A percentile compares a stretch with the other conserved stretches of the same genome.
Conservation (phyloP, 2,797 vertebrate species). For the Nothura maculosa region DNA sequence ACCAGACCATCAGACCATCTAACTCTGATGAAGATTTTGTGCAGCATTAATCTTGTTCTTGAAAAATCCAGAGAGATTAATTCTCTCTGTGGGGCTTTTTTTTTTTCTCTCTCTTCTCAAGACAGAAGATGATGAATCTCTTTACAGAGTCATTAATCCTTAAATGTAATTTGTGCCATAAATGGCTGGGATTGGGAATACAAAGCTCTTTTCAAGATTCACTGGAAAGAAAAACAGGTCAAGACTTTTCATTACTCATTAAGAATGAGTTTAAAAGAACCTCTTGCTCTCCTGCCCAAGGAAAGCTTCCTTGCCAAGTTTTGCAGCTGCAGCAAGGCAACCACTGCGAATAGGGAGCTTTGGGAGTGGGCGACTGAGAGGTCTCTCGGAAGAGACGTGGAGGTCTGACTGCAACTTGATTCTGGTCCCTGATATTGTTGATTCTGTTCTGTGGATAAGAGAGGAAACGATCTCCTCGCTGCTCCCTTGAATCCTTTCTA, state of each 20-base stretch:
- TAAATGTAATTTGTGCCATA: background rate
- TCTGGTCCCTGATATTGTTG: background rate
- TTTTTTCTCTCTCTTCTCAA: background rate
- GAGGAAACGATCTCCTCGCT: background rate
- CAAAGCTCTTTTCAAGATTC: background rate
- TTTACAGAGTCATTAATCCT: background rate
- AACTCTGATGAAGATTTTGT: background rate
- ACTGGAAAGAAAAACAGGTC: background rate
- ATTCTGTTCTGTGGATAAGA: fast-evolving
- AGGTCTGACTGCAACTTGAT: background rate
- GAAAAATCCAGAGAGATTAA: background rate
- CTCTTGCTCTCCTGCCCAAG: background rate
- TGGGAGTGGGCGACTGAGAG: no score
- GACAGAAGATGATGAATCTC: background rate
- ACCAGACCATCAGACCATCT: background rate
- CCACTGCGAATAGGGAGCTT: background rate
- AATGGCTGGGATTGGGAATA: background rate
- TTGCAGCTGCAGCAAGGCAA: background rate
- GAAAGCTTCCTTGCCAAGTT: background rate
- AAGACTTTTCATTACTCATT: background rate
- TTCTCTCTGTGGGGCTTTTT: background rate
- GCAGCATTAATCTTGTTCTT: background rate
- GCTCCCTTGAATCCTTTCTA: background rate
- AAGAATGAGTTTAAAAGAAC: background rate
- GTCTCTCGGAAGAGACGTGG: background rate